Evolutionary conservation across 1,140 invertebrate genomes (phyloP), one percentile per base, ranked within the genome.

Genomic region (Paralvinella palmiformis): DNA sequence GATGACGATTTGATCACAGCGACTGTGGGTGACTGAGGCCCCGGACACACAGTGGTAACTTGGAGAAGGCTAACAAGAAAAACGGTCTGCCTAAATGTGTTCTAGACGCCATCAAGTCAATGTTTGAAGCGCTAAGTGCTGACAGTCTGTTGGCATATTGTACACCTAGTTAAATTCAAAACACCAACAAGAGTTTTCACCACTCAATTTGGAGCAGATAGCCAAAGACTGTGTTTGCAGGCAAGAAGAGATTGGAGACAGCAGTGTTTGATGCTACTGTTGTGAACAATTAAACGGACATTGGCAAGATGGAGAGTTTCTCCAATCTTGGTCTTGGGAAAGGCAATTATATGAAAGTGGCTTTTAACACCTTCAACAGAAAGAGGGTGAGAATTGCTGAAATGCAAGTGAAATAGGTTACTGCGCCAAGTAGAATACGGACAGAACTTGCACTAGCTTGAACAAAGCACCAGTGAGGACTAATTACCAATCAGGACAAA

Each of bases 171-270:
- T 6, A 32, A 32, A 57, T 5, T n/a, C 55, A 57, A 36, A 57
- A 57, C n/a, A 22, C 55, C n/a, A 57, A 57, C 3, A 32, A 57
- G 33, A 57, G 55, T 36, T 57, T 57, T 33, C 29, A 57, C 55
- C 55, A 57, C 55, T n/a, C 35, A 2, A 57, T 57, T 57, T 57
- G 55, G 55, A 36, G 33, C 29, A 10, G 2, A 13, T 57, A 3
- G 27, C 27, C 55, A 7, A 57, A 57, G 27, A 57, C 55, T 31
- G 55, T 57, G 55, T 57, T 57, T 57, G 55, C n/a, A 15, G 55
- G 55, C 27, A 2, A 32, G 27, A 31, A 36, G 55, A 7, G 29
- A 20, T 33, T 57, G 55, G 55, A 57, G 55, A 31, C n/a, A 33
- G 55, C 29, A 57, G 55, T 32, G 27, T 57, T 57, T 57, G 27